phyloP scores from a whole-genome alignment of 2,888 invertebrate species.

The Tipula helvola region DNA sequence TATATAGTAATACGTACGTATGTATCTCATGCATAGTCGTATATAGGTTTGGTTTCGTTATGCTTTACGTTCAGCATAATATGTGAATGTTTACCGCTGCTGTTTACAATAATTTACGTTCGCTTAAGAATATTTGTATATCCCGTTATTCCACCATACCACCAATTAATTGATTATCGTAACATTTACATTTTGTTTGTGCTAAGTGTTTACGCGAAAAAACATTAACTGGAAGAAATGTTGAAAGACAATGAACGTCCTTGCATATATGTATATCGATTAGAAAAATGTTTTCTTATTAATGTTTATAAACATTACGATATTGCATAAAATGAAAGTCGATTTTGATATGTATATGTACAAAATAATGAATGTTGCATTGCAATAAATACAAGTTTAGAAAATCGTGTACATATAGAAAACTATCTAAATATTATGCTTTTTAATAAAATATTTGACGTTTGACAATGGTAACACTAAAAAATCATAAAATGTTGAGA shows the following conservation, averaged over 20 bases:
- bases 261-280: not conserved
- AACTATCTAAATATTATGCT: no score
- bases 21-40: not conserved
- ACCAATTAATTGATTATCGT: not conserved
- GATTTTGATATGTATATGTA: not conserved
- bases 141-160: not conserved
- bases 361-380: not conserved
- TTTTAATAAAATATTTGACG: no score
- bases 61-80: not conserved
- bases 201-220: not conserved
- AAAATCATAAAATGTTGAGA: no score
- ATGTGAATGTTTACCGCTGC: not conserved
- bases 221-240: not conserved
- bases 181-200: no score
- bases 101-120: no score
- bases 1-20: not conserved
- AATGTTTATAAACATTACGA: not conserved
- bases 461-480: no score
- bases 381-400: not conserved
- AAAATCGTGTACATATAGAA: not conserved
- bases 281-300: not conserved
- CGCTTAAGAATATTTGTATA: no score
- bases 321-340: not conserved
- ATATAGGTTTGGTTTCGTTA: not conserved
- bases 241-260: not conserved